Base-by-base conservation (phyloP, 1,140 invertebrate species). In the Heliconius nattereri region DNA sequence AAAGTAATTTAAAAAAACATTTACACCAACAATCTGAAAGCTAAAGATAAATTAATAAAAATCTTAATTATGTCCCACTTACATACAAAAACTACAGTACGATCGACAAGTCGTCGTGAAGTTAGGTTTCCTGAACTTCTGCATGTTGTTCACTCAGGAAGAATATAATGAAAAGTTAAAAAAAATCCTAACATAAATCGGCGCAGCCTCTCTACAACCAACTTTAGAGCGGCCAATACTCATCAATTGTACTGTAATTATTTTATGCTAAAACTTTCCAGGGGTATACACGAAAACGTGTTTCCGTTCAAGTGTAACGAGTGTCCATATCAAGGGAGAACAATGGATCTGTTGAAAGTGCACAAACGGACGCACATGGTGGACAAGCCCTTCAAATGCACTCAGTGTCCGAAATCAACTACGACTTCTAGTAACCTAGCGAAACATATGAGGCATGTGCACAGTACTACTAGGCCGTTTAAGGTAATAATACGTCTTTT, bases 311-410 rank as follows among this genome's bases (percentile, higher is more conserved):
- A 92, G 85, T 94, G 92, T 75, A 90, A 93, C 20, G 79, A 85
- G 29, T 94, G 92, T 78, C 89, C 90, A 3, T 94, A 94, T 76
- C 86, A 88, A 84, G 92, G 92, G 0, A 81, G 91, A 26, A 92
- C 91, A 7, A 83, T 90, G 82, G 91, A 92, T 73, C 82, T 94
- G 13, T 80, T 94, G 7, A 93, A 87, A 76, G 87, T 92, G 3
- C 92, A 94, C 78, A 92, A 91, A 75, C 78, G 90, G 37, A 86
- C 90, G 0, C 92, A 94, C 81, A 37, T 93, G 75, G 78, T 60
- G 0, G 91, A 93, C n/a, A 94, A 93, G 75, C 92, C 92, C 0
- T 94, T 84, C 76, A 92, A 92, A 83, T 94, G 92, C 66, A 82
- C 87, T 2, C 90, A 89, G 74, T 94, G 92, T 80, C 87, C 90